These are phyloP conservation scores for Microctonus brassicae DNA, from an alignment of 2,888 invertebrate species.

Conservation along the genomic window DNA sequence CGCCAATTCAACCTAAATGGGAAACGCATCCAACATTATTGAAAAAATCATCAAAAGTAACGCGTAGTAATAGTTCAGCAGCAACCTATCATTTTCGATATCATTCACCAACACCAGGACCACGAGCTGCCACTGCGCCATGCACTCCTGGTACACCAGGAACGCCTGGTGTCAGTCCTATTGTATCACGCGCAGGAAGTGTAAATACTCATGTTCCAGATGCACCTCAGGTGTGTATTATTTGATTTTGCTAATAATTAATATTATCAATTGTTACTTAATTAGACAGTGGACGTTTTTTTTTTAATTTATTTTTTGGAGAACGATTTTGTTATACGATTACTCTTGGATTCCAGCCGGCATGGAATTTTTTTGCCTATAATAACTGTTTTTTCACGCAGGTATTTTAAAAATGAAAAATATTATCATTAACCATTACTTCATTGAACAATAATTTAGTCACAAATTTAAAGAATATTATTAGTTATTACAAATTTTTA, in stretches of 20 bases:
- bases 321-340: conserved; percentile 9
- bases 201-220: conserved; percentile 64
- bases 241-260: conserved; percentile 28
- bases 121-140: conserved; percentile 62
- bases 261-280: conserved; percentile 15
- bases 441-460: conserved; percentile 3
- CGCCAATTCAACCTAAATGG: conserved; percentile 64
- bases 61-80: conserved; percentile 65
- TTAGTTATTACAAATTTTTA: neutral
- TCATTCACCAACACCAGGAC: conserved; percentile 60
- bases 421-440: neutral
- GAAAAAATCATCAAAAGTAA: conserved; percentile 60
- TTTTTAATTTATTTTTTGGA: too few relatives aligned
- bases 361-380: conserved; percentile 64
- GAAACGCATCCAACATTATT: conserved; percentile 64
- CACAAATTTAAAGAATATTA: neutral
- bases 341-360: conserved; percentile 59
- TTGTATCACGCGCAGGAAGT: conserved; percentile 63
- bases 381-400: conserved; percentile 62
- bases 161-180: conserved; percentile 66
- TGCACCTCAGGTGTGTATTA: conserved; percentile 53
- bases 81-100: conserved; percentile 65
- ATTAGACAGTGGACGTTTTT: too few relatives aligned
- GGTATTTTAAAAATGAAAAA: conserved; percentile 51
- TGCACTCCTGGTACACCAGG: conserved; percentile 66